Evolutionary conservation across 2,797 vertebrate species (phyloP), one percentile per base, ranked within the genome.

Genomic region (Gambelia wislizenii): DNA sequence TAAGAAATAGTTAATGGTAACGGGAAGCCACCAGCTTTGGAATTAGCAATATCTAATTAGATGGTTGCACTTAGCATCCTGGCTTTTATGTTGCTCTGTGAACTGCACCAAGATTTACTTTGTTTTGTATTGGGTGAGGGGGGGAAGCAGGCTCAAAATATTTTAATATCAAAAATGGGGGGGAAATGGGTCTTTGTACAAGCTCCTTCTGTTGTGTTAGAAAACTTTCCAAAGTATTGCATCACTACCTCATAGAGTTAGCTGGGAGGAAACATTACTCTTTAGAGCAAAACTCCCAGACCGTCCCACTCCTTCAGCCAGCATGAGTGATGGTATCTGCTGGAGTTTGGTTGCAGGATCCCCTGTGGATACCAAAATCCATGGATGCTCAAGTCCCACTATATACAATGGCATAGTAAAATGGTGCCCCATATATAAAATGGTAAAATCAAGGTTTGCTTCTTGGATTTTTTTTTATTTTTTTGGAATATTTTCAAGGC

Each of bases 1-100:
- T 88, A 83, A 52, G 36, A 89, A 78, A 14, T 56, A 88, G 18
- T 78, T 2, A 83, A 6, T 88, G 76, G 2, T 49, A 72, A 79
- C 72, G 42, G 54, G 44, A 67, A 64, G 18, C 78, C 22, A 72
- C 4, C 56, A 47, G 30, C 56, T 64, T 82, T 27, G 69, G 33
- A 91, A 90, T 85, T 89, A 89, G 88, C 36, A 85, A n/a, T 9
- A 61, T 76, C 27, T 92, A 4, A 27, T 83, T 89, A 74, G 91
- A 69, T 52, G 22, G 13, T 9, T 88, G 56, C 75, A 83, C 33
- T 52, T 56, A 18, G 44, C 42, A 49, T 64, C 54, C 22, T 76
- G 44, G 56, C 56, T 83, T 88, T 76, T 88, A 64, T 49, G 78
- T 83, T 64, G 33, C 30, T 75, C 61, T 61, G 33, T 83, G 78